Evolutionary conservation across 2,797 vertebrate species (phyloP).

Genomic region (Xiphophorus birchmanni): DNA sequence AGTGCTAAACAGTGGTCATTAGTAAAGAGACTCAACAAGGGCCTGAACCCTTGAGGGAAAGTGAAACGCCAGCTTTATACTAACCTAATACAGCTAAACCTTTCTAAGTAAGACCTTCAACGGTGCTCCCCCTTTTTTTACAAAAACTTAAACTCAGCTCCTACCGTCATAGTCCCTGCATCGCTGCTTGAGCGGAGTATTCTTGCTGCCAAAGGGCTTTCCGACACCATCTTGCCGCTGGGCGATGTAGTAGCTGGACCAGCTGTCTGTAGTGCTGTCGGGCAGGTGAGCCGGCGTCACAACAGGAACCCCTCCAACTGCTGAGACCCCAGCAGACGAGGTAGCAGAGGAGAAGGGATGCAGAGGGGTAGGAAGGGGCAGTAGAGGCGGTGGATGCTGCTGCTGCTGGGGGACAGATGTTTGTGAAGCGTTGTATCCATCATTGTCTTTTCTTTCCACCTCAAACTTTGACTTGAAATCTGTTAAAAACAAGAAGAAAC

Average conservation of each 20-base stretch:
- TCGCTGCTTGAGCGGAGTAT: slow-evolving; percentile 87
- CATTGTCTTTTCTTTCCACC: slow-evolving; percentile 89
- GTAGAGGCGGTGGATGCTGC: slow-evolving; percentile 60
- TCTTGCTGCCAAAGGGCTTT: slow-evolving; percentile 87
- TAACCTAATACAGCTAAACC: not conserved
- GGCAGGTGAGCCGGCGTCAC: slow-evolving; percentile 91
- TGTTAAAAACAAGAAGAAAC: slow-evolving; percentile 46
- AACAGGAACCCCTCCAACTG: slow-evolving; percentile 83
- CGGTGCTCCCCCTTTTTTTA: not conserved
- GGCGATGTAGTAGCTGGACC: slow-evolving; percentile 92
- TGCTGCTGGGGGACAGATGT: slow-evolving; percentile 77
- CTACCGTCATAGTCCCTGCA: slow-evolving; percentile 98
- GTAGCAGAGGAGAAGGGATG: slow-evolving; percentile 76
- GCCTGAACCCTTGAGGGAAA: slow-evolving; percentile 41
- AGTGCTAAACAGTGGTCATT: slow-evolving; percentile 73
- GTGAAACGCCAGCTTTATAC: slow-evolving; percentile 13
- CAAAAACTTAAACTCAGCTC: slow-evolving; percentile 13
- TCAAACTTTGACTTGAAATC: slow-evolving; percentile 97
- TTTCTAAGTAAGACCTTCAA: not conserved
- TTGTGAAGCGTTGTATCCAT: slow-evolving; percentile 85
- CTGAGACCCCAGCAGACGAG: slow-evolving; percentile 83
- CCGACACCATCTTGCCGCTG: slow-evolving; percentile 79
- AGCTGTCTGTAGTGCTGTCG: slow-evolving; percentile 96
- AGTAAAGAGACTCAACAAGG: slow-evolving; percentile 63
- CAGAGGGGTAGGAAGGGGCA: slow-evolving; percentile 71